Base-by-base conservation (phyloP, 2,113 vertebrate genomes). In the Eleginops maclovinus region DNA sequence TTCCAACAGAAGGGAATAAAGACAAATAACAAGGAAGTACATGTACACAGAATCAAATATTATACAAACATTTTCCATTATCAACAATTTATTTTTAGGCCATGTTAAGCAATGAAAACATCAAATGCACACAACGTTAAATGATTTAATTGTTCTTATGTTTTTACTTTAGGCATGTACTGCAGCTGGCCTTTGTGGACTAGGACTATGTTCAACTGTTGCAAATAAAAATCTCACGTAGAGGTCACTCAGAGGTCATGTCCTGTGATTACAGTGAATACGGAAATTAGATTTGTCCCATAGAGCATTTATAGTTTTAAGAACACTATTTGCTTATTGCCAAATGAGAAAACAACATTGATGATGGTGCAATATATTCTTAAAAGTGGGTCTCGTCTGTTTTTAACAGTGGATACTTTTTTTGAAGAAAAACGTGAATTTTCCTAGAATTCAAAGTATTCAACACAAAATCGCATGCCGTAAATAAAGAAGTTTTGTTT, bases 201-300 rank as follows among this genome's bases (percentile, higher is more conserved):
- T n/a, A n/a, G n/a, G n/a, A n/a, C 31, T 36, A 36, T 36, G 31
- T 36, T 5, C 31, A 36, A 36, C 31, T 36, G 7, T 36, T 36
- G 31, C 8, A 36, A 36, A 36, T 36, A 8, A 36, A 8, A 36
- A 8, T 36, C 31, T 41, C n/a, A 9, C 26, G 7, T 56, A 58
- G 55, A 58, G 55, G 55, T 58, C 54, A 31, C 26, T 56, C 26
- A 56, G 22, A 56, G 55, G 55, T 56, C 26, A 56, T 14, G 15
- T 21, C 53, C 22, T 24, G 12, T 55, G 54, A 24, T 26, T 22
- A 24, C 53, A 28, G 10, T 0, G 28, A 15, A 19, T 10, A 53
- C 26, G 2, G 26, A 58, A 14, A 26, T 17, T 17, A 17, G 16
- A 17, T 58, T 31, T 19, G 55, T 56, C 26, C 26, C 7, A 28